Evolutionary conservation across 2,113 vertebrate species (phyloP), one percentile per base, ranked within the genome.

Genomic region (Atractosteus spatula): DNA sequence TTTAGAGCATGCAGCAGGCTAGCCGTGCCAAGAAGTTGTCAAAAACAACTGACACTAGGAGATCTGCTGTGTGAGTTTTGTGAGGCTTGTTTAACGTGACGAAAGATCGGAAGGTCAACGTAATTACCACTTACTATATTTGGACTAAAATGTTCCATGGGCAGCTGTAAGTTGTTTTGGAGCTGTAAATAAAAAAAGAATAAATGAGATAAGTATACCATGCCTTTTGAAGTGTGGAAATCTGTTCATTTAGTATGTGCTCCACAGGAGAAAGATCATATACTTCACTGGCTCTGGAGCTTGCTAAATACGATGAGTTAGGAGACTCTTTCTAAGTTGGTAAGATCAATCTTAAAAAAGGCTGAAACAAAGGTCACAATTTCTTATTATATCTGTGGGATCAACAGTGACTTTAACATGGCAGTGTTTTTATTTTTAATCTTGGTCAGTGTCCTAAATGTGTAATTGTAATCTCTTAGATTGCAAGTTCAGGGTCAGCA

Each of bases 311-410:
- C 43, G 41, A 4, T n/a, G 55, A 55, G 43, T 70, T 5, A 61
- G 61, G 41, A 3, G 55, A 59, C 42, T 8, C 16, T 81, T 75
- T 84, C 77, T 72, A 80, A 87, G 81, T 84, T 79, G 83, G 78
- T 75, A 68, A 41, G 84, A 90, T 92, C 89, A 86, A 89, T 87
- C 83, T 78, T 70, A 80, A 84, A 85, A 86, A 87, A 86, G 79
- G 81, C 79, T 79, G 72, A 82, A 82, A 16, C 83, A 87, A 89
- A 90, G 86, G 87, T 89, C 84, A 82, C 47, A 69, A 81, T 82
- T 81, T 78, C 83, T 77, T 76, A 77, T 72, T 64, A 80, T 79
- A 79, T 80, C 79, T 79, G 65, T 47, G 83, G 81, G 84, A 84
- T 79, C 79, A 74, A 72, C 84, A 87, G 75, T 69, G 70, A 78